Conservation (phyloP, 2,797 vertebrate genomes). For the Harpagifer antarcticus region DNA sequence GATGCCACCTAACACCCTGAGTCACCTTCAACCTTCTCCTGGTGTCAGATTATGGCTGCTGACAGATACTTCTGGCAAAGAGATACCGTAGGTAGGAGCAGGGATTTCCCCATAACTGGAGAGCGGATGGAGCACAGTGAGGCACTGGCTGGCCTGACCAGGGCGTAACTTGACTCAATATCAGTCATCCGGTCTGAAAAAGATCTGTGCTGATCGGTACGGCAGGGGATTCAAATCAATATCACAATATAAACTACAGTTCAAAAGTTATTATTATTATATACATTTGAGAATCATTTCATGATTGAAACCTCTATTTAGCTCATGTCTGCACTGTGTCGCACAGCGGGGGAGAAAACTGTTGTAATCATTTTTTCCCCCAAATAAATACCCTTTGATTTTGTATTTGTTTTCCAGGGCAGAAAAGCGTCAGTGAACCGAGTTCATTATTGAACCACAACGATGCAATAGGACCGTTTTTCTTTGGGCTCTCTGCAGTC, state of each 20-base stretch:
- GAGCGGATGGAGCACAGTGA: conserved; percentile 50
- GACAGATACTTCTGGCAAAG: conserved; percentile 72
- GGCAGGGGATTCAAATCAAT: conserved; percentile 11
- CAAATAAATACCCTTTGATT: neutral
- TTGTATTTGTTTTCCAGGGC: neutral
- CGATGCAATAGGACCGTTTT: neutral
- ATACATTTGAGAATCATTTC: neutral
- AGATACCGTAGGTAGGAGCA: conserved; percentile 69
- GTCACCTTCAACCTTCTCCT: conserved; percentile 78
- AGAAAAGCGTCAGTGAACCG: neutral
- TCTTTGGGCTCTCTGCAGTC: neutral
- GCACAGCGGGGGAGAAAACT: neutral
- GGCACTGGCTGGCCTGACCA: conserved; percentile 34
- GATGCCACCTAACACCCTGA: conserved; percentile 63
- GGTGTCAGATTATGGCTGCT: conserved; percentile 77
- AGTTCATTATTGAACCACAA: neutral
- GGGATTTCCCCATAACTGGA: conserved; percentile 79
- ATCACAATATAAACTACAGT: neutral
- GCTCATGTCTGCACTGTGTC: neutral
- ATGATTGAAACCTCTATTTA: neutral
- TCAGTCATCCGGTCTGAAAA: conserved; percentile 39
- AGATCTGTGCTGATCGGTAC: conserved; percentile 36
- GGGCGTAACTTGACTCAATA: conserved; percentile 50
- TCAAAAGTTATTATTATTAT: neutral
- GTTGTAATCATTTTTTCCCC: neutral